A percentile compares a stretch with the other conserved stretches of the same genome.
Evolutionary conservation across 2,113 vertebrate species (phyloP).

Genomic region (Ursus arctos): DNA sequence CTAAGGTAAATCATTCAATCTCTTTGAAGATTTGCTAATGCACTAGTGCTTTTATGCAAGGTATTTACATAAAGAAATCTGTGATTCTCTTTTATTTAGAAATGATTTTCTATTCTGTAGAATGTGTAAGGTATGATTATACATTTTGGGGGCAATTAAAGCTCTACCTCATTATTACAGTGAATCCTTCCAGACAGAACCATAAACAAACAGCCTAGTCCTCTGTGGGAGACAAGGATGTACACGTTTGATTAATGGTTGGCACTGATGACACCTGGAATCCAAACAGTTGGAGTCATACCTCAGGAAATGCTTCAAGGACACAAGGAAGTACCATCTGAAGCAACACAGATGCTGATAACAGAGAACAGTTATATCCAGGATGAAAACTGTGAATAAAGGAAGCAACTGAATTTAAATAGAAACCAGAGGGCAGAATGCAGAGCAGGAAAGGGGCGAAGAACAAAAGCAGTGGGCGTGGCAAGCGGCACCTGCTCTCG

Average conservation of each 20-base stretch:
- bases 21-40: background rate
- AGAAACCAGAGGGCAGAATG: constrained; percentile 55
- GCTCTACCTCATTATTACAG: constrained; percentile 24
- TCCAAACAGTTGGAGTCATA: constrained; percentile 44
- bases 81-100: constrained; percentile 47
- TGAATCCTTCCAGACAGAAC: constrained; percentile 32
- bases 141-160: constrained; percentile 61
- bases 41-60: background rate
- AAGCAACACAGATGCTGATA: constrained; percentile 59
- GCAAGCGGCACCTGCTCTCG: background rate
- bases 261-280: constrained; percentile 59
- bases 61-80: background rate
- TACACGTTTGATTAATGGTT: constrained; percentile 65
- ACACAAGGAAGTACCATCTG: constrained; percentile 3
- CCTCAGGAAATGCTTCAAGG: constrained; percentile 73
- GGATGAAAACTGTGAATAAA: constrained; percentile 34
- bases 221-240: constrained; percentile 53
- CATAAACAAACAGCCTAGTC: constrained; percentile 33
- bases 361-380: background rate
- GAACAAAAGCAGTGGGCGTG: background rate
- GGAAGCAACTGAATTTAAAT: constrained; percentile 35
- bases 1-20: background rate
- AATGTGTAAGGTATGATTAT: constrained; percentile 15
- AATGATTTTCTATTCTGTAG: constrained; percentile 16
- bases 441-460: constrained; percentile 23